These are phyloP conservation scores for Lasioglossum lativentre DNA, from an alignment of 2,888 invertebrate species.

Conservation along the genomic window DNA sequence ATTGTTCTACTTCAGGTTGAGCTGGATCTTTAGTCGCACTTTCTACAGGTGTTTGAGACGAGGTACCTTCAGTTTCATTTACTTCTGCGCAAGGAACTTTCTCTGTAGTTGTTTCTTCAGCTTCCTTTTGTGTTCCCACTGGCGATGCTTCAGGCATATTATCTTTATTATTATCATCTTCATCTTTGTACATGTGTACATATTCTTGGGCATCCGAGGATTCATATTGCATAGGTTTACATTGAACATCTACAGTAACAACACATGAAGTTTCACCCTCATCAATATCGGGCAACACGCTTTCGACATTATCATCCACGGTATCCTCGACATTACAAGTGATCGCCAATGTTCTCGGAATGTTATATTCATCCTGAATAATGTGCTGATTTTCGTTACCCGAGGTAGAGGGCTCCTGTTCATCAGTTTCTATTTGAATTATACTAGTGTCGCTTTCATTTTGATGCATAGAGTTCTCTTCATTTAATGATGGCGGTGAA, in stretches of 20 bases:
- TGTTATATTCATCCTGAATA: conserved; percentile 62
- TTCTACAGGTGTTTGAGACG: conserved; percentile 34
- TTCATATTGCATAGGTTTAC: conserved; percentile 66
- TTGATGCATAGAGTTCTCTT: conserved; percentile 53
- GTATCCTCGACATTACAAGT: conserved; percentile 49
- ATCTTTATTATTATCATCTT: conserved; percentile 52
- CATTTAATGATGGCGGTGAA: conserved; percentile 58
- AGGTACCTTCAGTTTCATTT: conserved; percentile 33
- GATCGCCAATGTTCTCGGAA: conserved; percentile 66
- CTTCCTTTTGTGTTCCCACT: conserved; percentile 28
- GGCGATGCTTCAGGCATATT: conserved; percentile 26
- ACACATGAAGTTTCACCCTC: conserved; percentile 58
- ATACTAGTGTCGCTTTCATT: conserved; percentile 50
- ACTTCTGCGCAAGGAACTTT: conserved; percentile 39
- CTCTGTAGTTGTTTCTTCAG: conserved; percentile 62
- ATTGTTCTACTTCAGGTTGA: conserved; percentile 79
- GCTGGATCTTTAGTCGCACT: conserved; percentile 58
- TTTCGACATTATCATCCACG: conserved; percentile 77
- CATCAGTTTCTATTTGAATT: conserved; percentile 70
- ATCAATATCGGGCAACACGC: conserved; percentile 77
- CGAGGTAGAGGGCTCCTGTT: conserved; percentile 68
- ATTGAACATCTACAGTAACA: conserved; percentile 47
- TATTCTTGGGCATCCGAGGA: conserved; percentile 60
- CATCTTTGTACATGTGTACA: conserved; percentile 59
- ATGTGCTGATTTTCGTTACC: conserved; percentile 52